Evolutionary conservation across 1,140 invertebrate species (phyloP), one percentile per base, ranked within the genome.

Genomic region (Dufourea novaeangliae): DNA sequence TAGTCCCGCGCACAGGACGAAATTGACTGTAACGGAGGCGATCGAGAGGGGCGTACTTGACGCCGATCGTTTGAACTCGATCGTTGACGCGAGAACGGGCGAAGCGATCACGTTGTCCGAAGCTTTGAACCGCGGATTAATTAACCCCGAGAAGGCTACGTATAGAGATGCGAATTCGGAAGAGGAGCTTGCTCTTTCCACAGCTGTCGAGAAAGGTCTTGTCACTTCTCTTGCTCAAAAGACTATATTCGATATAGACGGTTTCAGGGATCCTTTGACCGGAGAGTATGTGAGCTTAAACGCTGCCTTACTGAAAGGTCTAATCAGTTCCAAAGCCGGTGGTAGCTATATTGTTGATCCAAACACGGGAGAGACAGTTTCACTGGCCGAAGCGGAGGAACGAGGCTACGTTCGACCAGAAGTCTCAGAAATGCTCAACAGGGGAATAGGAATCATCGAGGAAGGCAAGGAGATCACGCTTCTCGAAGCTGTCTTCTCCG

Each of bases 241-340:
- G 90, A 97, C 97, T 7, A 96, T 98, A 74, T 98, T 98, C 89
- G 96, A 98, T 89, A 97, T 98, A 72, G 97, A 97, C 83, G 97
- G 96, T 72, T 97, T 99, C 88, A 96, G 95, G 88, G 97, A 98
- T 91, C 95, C 96, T 0, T 94, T 95, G 78, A 96, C 95, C 59
- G 95, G 95, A 29, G 96, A 97, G 89, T 96, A 95, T 88, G 93
- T 99, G 54, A 97, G 96, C 87, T 96, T 99, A 80, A 97, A 98
- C 90, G 94, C 95, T 75, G 98, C 98, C 59, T 89, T 98, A 62
- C 94, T 95, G 62, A 96, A 95, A 86, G 97, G 96, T 80, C 91
- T 97, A 64, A 95, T 96, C 79, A 94, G 96, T 87, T 95, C 95
- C 72, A 96, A 95, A 83, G 94, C 95, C 57, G 94, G 94, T 57